Base-by-base conservation (phyloP, 1,140 invertebrate genomes). In the Cydia strobilella region DNA sequence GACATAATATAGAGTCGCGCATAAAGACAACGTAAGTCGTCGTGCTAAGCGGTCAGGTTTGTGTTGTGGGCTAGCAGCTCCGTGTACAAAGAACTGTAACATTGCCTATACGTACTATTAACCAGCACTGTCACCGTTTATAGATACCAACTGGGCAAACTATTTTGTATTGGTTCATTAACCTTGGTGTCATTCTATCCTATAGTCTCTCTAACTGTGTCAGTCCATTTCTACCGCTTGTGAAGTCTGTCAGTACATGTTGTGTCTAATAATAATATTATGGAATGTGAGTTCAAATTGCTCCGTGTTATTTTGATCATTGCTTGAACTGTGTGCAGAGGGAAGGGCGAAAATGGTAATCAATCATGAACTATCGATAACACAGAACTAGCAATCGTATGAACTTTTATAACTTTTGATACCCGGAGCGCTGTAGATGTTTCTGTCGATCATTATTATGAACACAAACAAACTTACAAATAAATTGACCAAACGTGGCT, bases 101-200 rank as follows among this genome's bases (percentile, higher is more conserved):
- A 35, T 69, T 59, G 54, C 54, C 54, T 59, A 59, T 59, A 59
- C 31, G 15, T 39, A 69, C 65, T 69, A 69, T 42, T 66, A 20
- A 69, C 35, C 65, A 42, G 65, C 65, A 69, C 65, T 18, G 65
- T 69, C 65, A 35, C 31, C 65, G 31, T 69, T 35, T 69, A 18
- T 39, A 39, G 9, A 35, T 69, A 69, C 27, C 27, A 18, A 35
- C 27, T 66, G 63, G 63, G 63, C 25, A 39, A n/a, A 69, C 6
- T 31, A 25, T 54, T 66, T 6, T 66, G 63, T 66, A n/a, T 59
- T 23, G 54, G n/a, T 59, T 59, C 20, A 69, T 69, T 69, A 69
- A 69, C 65, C 65, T 69, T 42, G 65, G 65, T 69, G 65, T 31
- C 65, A 69, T 69, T 69, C 65, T 69, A 35, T 69, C 31, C 31